A percentile compares a stretch with the other conserved stretches of the same genome.
These are phyloP conservation scores for Colinus virginianus DNA, from an alignment of 2,113 vertebrate genomes.

Conservation along the genomic window DNA sequence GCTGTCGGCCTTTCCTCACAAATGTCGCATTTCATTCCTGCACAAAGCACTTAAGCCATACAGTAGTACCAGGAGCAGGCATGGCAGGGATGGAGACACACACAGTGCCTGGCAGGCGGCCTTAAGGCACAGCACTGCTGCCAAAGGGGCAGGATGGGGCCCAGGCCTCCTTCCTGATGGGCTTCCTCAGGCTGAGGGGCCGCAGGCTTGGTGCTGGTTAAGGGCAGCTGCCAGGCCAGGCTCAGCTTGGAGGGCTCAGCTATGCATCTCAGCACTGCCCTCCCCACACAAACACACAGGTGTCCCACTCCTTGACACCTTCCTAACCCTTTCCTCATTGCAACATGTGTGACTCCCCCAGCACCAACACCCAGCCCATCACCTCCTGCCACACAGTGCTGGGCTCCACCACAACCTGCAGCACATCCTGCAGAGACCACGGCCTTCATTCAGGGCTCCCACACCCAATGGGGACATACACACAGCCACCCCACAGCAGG, in stretches of 20 bases:
- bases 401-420: background rate
- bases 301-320: rapidly evolving
- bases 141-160: rapidly evolving
- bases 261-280: rapidly evolving
- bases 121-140: background rate
- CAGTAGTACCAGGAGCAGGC: background rate
- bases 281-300: rapidly evolving
- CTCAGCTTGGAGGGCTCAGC: background rate
- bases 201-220: rapidly evolving
- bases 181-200: background rate
- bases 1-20: background rate
- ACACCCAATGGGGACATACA: background rate
- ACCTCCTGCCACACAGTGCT: too few relatives aligned
- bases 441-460: background rate
- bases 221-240: rapidly evolving
- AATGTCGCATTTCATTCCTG: rapidly evolving
- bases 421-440: background rate
- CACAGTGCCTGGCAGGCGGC: rapidly evolving
- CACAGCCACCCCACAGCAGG: constrained; percentile 9
- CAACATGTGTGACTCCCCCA: background rate
- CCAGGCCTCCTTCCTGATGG: rapidly evolving
- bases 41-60: background rate
- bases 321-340: background rate
- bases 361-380: rapidly evolving
- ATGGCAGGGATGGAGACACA: background rate